Conservation (phyloP, 2,797 vertebrate genomes). For the Eulemur coronatus region DNA sequence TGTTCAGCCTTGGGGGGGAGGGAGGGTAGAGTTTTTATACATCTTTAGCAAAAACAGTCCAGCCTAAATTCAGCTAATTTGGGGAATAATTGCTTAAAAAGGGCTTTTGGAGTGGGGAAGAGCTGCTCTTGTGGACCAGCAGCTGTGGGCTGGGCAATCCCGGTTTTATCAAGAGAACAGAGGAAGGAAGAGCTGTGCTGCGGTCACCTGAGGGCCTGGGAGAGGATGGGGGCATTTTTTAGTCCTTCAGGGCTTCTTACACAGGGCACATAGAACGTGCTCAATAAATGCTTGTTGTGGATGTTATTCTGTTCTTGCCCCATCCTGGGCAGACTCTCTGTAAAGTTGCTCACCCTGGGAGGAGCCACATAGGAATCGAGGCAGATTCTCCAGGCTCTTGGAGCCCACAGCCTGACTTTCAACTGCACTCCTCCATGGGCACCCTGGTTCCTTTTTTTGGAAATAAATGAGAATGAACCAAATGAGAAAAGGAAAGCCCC, state of each 20-base stretch:
- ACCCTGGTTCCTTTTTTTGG: neutral
- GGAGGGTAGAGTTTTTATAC: neutral
- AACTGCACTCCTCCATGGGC: rapidly evolving
- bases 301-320: neutral
- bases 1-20: neutral
- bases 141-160: neutral
- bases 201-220: neutral
- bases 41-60: neutral
- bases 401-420: neutral
- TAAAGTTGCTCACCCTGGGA: neutral
- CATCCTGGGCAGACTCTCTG: neutral
- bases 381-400: neutral
- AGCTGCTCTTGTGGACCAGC: neutral
- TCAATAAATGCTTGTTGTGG: neutral
- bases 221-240: neutral
- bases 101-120: neutral
- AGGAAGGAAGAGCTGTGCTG: neutral
- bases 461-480: neutral
- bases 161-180: neutral
- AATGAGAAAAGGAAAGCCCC: neutral
- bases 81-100: neutral
- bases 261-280: neutral
- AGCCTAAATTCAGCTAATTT: neutral
- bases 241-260: neutral
- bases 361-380: neutral